Evolutionary conservation across 1,140 invertebrate genomes (phyloP).

Genomic region (Hylaeus volcanicus): DNA sequence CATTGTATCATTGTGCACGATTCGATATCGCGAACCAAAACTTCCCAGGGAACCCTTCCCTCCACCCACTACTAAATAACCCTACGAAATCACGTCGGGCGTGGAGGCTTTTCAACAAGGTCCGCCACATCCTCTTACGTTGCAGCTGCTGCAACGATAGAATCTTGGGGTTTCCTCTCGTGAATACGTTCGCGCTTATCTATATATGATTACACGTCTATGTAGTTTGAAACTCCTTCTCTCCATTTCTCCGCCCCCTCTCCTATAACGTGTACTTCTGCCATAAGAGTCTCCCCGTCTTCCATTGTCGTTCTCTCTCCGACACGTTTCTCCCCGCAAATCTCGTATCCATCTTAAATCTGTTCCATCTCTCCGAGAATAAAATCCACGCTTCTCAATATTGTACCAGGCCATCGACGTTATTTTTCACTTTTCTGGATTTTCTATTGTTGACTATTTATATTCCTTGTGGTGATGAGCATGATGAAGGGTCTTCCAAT

Average conservation of each 20-base stretch:
- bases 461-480: no score
- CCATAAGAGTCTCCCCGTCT: not conserved
- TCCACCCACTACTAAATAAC: slow-evolving; percentile 29
- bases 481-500: no score
- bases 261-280: not conserved
- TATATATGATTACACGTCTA: slow-evolving; percentile 54
- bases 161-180: slow-evolving; percentile 40
- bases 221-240: slow-evolving; percentile 48
- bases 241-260: not conserved
- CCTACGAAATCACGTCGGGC: slow-evolving; percentile 28
- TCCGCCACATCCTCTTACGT: slow-evolving; percentile 45
- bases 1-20: slow-evolving; percentile 34
- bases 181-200: slow-evolving; percentile 45
- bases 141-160: slow-evolving; percentile 52
- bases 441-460: no score
- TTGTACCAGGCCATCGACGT: no score
- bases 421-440: no score
- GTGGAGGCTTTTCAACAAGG: slow-evolving; percentile 36
- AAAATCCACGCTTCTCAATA: no score
- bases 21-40: slow-evolving; percentile 30
- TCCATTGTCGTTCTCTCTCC: not conserved
- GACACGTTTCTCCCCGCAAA: no score
- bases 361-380: no score
- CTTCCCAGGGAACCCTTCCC: not conserved
- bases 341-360: not conserved